Percentiles rank a stretch among this genome's conserved stretches.
Evolutionary conservation across 2,797 vertebrate species (phyloP).

Genomic region (Glossophaga mutica): DNA sequence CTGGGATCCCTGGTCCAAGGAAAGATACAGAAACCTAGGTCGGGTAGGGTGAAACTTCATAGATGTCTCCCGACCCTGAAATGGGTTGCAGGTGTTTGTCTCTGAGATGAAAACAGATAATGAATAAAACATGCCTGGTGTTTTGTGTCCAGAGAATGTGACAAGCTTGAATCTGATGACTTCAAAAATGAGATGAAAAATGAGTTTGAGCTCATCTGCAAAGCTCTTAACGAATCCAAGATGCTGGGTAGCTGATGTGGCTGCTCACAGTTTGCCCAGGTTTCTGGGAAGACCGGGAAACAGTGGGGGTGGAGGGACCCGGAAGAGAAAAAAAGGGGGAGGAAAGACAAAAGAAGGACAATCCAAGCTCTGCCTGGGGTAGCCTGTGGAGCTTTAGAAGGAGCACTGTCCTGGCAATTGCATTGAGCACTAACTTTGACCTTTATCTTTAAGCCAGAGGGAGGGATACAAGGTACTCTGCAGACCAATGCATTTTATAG

Average conservation of each 20-base stretch:
- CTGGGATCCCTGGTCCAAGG: not conserved
- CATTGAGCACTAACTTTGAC: not conserved
- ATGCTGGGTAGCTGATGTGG: slow-evolving; percentile 57
- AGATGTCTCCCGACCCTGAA: slow-evolving; percentile 37
- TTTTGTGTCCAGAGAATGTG: slow-evolving; percentile 76
- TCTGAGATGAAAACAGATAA: slow-evolving; percentile 77
- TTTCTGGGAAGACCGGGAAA: slow-evolving; percentile 38
- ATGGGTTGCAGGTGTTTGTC: slow-evolving; percentile 80
- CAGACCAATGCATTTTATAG: not conserved
- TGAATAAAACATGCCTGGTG: slow-evolving; percentile 81
- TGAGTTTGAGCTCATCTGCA: slow-evolving; percentile 79
- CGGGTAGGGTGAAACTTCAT: not conserved
- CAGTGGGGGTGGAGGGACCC: not conserved
- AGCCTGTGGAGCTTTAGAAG: not conserved
- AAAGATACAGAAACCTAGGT: not conserved
- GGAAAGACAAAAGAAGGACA: not conserved
- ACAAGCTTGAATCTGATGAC: slow-evolving; percentile 71
- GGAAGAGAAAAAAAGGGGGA: slow-evolving; percentile 18
- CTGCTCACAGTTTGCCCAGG: not conserved
- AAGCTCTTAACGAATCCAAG: slow-evolving; percentile 80
- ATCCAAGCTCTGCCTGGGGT: not conserved
- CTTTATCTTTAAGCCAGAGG: not conserved
- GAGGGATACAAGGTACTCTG: not conserved
- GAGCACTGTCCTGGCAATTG: not conserved
- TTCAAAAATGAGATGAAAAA: slow-evolving; percentile 78